Percentiles rank a stretch among this genome's conserved stretches.
Evolutionary conservation across 2,113 vertebrate species (phyloP).

Genomic region (Turdus rufiventris): DNA sequence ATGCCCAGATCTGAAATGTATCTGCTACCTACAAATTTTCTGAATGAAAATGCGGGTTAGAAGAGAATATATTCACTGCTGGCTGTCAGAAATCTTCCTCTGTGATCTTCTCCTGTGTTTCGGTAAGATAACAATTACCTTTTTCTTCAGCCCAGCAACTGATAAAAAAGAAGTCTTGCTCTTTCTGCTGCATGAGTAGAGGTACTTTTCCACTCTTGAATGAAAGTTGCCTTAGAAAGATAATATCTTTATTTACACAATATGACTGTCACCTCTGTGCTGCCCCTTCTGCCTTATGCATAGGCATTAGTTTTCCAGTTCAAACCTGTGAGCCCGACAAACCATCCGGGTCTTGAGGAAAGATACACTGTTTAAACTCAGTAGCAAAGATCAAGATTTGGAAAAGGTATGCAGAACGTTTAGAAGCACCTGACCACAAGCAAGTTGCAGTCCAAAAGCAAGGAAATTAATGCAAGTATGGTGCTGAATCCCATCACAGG

Average conservation of each 20-base stretch:
- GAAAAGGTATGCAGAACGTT: neutral
- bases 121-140: neutral
- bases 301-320: neutral
- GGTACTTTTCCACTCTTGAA: neutral
- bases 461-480: neutral
- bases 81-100: neutral
- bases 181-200: neutral
- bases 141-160: neutral
- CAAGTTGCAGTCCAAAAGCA: neutral
- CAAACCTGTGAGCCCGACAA: neutral
- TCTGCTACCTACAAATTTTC: neutral
- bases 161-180: neutral
- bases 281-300: neutral
- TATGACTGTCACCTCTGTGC: neutral
- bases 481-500: neutral
- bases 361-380: neutral
- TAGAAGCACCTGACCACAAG: neutral
- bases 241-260: neutral
- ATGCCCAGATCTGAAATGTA: neutral
- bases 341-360: neutral
- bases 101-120: neutral
- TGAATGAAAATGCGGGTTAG: neutral
- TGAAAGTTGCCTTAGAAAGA: neutral
- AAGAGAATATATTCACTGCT: neutral
- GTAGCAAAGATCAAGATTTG: neutral